phyloP scores from a whole-genome alignment of 2,797 vertebrate genomes.

The Pteronotus mesoamericanus region DNA sequence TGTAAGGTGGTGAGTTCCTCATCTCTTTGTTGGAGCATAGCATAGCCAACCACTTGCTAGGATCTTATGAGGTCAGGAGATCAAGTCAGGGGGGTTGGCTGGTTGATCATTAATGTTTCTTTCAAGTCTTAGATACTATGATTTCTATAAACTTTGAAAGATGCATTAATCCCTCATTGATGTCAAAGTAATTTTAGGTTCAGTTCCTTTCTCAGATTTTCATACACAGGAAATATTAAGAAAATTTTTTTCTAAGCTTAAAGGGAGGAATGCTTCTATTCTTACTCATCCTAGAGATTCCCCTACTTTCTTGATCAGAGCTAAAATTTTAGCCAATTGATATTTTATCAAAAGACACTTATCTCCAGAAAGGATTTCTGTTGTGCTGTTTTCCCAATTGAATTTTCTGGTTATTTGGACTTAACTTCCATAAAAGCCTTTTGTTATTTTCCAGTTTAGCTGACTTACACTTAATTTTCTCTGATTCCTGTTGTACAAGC shows the following conservation, averaged over 20 bases:
- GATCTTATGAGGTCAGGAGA: neutral
- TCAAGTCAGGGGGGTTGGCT: neutral
- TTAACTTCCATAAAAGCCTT: neutral
- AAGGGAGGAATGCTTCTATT: neutral
- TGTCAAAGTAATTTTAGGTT: constrained; percentile 12
- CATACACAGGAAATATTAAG: neutral
- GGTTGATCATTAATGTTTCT: neutral
- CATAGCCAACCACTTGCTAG: neutral
- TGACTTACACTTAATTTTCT: constrained; percentile 11
- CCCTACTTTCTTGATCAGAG: neutral
- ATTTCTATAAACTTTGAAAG: neutral
- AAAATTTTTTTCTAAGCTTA: neutral
- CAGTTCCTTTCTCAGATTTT: neutral
- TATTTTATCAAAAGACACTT: constrained; percentile 1
- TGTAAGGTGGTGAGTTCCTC: neutral
- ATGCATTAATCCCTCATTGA: neutral
- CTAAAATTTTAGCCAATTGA: neutral
- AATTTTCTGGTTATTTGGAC: neutral
- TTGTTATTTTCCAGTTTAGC: neutral
- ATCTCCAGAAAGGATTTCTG: neutral
- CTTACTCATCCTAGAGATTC: neutral
- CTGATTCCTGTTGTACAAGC: neutral
- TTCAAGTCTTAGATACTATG: neutral
- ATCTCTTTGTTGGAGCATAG: neutral
- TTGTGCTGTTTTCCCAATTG: neutral